Conservation (phyloP, 2,888 invertebrate genomes). For the Drosophila maculinotata region DNA sequence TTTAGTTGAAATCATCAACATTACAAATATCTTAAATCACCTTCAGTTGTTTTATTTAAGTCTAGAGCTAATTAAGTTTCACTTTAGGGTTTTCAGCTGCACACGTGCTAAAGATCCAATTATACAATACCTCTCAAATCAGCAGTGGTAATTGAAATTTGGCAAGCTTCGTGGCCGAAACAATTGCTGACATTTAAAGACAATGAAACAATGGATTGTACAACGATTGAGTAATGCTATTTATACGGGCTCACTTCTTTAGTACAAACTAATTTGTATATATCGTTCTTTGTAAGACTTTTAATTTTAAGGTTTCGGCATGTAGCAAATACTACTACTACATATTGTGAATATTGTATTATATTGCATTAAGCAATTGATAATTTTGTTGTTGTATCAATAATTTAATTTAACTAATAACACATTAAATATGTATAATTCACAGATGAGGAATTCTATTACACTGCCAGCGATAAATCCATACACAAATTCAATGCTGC, state of each 20-base stretch:
- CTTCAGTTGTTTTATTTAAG: not conserved
- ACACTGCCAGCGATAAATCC: slow-evolving; percentile 77
- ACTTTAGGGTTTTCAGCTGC: not conserved
- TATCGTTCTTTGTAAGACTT: too few species aligned
- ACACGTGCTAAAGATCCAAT: slow-evolving; percentile 13
- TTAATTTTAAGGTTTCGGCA: not conserved
- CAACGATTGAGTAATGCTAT: slow-evolving; percentile 2
- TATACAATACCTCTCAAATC: not conserved
- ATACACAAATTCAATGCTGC: slow-evolving; percentile 85
- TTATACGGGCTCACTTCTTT: not conserved
- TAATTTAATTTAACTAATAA: too few species aligned
- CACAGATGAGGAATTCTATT: slow-evolving; percentile 87
- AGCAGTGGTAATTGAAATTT: slow-evolving; percentile 33
- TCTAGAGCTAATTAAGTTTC: not conserved
- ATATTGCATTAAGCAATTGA: too few species aligned
- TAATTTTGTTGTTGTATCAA: too few species aligned
- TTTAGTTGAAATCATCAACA: not conserved
- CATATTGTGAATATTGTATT: too few species aligned
- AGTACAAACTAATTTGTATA: not conserved
- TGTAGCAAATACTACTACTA: too few species aligned
- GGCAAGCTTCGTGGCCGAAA: slow-evolving; percentile 12
- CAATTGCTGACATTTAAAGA: not conserved
- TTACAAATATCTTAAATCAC: not conserved
- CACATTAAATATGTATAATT: not conserved
- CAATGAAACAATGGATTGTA: not conserved